Conservation (phyloP, 2,113 vertebrate genomes). For the Geococcyx californianus region DNA sequence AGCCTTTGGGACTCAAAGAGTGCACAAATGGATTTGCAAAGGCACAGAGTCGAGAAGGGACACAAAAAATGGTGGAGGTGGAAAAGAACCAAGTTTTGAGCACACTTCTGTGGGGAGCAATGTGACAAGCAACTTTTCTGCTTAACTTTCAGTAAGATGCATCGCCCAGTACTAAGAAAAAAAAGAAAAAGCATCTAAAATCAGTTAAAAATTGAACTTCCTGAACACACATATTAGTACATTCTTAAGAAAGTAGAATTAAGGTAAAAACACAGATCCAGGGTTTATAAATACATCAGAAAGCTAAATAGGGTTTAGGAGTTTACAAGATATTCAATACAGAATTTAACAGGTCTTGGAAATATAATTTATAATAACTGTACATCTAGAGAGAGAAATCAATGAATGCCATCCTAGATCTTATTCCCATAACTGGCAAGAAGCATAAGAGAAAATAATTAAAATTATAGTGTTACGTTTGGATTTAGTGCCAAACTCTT, state of each 20-base stretch:
- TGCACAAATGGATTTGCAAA: not conserved
- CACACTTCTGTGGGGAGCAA: not conserved
- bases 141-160: not conserved
- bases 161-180: not conserved
- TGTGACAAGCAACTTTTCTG: not conserved
- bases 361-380: too few relatives aligned
- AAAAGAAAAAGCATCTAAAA: not conserved
- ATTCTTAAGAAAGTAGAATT: not conserved
- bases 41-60: not conserved
- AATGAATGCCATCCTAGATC: not conserved
- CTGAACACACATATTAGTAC: not conserved
- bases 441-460: not conserved
- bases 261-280: not conserved
- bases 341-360: too few relatives aligned
- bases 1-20: not conserved
- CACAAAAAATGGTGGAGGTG: not conserved
- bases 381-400: not conserved
- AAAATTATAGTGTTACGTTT: not conserved
- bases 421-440: not conserved
- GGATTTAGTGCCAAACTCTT: not conserved
- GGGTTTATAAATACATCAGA: not conserved
- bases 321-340: not conserved
- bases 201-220: not conserved
- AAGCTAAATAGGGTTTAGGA: accelerated
- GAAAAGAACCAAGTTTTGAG: not conserved